A percentile compares a stretch with the other conserved stretches of the same genome.
phyloP scores from a whole-genome alignment of 2,888 invertebrate genomes.

The Salpingus planirostris region DNA sequence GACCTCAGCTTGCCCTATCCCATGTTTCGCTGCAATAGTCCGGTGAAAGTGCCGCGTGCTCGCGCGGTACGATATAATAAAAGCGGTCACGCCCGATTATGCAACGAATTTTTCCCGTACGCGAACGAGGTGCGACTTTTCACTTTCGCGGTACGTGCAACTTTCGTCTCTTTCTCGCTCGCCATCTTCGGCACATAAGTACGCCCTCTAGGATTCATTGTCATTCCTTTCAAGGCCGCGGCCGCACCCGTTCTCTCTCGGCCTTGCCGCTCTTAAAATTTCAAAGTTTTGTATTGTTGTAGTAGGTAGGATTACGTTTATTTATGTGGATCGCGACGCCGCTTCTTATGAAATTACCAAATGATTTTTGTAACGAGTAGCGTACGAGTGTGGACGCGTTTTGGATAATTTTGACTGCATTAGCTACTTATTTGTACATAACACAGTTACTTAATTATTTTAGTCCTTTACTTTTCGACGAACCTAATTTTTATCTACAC shows the following conservation, averaged over 20 bases:
- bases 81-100: conserved; percentile 25
- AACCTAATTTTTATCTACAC: too few species aligned
- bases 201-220: conserved; percentile 15
- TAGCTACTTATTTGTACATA: conserved; percentile 13
- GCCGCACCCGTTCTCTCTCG: background rate
- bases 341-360: conserved; percentile 18
- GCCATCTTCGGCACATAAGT: too few species aligned
- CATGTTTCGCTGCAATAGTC: too few species aligned
- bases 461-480: too few species aligned
- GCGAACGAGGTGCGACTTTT: conserved; percentile 18
- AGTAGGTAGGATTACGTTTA: conserved; percentile 5
- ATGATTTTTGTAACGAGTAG: too few species aligned
- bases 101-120: conserved; percentile 20
- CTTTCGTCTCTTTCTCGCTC: background rate
- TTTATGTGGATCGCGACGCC: conserved; percentile 9
- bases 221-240: conserved; percentile 18
- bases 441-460: conserved; percentile 9
- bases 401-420: conserved; percentile 3
- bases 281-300: conserved; percentile 1
- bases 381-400: too few species aligned
- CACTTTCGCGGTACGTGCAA: conserved; percentile 15
- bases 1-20: too few species aligned
- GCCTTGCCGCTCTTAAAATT: conserved; percentile 1
- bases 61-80: conserved; percentile 6
- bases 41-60: conserved; percentile 26